Conservation (phyloP, 1,140 invertebrate species). For the Lasioglossum baleicum region DNA sequence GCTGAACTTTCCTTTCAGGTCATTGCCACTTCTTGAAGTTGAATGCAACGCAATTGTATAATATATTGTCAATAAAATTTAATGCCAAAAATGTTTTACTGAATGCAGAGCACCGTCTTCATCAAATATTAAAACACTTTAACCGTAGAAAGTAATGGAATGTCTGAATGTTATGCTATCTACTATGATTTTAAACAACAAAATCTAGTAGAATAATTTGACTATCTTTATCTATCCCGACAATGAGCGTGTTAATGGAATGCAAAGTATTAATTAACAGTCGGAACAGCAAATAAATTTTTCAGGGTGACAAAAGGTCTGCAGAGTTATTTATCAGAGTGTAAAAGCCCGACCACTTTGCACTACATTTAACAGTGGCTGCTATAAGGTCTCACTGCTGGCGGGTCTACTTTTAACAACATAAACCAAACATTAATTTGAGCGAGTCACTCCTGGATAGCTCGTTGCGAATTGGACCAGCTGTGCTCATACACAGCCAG, state of each 20-base stretch:
- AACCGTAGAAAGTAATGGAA: no score
- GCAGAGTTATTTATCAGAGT: slow-evolving; percentile 11
- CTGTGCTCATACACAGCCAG: slow-evolving; percentile 40
- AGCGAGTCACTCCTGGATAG: slow-evolving; percentile 48
- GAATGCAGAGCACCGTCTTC: no score
- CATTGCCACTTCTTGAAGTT: no score
- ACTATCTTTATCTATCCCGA: no score
- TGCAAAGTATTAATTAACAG: not conserved
- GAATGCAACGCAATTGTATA: no score
- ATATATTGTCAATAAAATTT: no score
- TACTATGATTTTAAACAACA: no score
- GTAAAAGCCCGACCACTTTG: slow-evolving; percentile 5
- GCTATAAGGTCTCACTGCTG: slow-evolving; percentile 15
- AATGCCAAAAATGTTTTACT: no score
- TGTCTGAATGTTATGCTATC: no score
- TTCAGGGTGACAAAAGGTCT: not conserved
- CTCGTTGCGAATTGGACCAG: slow-evolving; percentile 49
- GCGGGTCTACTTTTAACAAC: slow-evolving; percentile 7
- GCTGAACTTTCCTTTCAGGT: no score
- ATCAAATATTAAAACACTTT: no score
- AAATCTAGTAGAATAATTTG: no score
- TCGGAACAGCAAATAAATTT: not conserved
- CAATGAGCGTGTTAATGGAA: not conserved
- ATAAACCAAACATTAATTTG: slow-evolving; percentile 47
- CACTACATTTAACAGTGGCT: slow-evolving; percentile 13